Evolutionary conservation across 2,113 vertebrate genomes (phyloP).

Genomic region (Phaethon lepturus): DNA sequence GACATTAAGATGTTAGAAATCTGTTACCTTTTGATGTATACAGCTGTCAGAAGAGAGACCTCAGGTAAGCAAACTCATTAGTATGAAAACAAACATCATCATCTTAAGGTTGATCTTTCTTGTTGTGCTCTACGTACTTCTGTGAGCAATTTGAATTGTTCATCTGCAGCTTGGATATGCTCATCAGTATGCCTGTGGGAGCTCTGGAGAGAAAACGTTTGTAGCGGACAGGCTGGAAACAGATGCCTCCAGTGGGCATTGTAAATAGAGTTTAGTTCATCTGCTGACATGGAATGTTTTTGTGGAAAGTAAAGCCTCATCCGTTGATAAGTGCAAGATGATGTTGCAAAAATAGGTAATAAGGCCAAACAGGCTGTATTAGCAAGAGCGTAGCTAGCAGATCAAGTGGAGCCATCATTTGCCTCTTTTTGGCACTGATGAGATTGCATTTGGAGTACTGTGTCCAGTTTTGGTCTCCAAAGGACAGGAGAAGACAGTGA

Average conservation of each 20-base stretch:
- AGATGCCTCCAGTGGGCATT: background rate
- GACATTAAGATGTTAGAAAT: background rate
- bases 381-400: background rate
- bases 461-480: background rate
- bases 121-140: background rate
- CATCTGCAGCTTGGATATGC: background rate
- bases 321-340: background rate
- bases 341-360: slow-evolving; percentile 15
- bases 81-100: background rate
- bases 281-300: background rate
- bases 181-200: background rate
- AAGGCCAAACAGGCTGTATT: background rate
- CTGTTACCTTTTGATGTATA: background rate
- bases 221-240: background rate
- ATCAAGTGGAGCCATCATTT: background rate
- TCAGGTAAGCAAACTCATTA: background rate
- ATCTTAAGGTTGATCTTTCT: background rate
- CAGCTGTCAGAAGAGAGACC: background rate
- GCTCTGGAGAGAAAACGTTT: background rate
- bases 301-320: slow-evolving; percentile 4
- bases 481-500: background rate
- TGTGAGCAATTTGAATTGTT: background rate
- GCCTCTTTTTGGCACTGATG: background rate
- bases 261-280: slow-evolving; percentile 18
- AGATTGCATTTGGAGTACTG: background rate